Base-by-base conservation (phyloP, 2,888 invertebrate species). In the Ctenicera cuprea region DNA sequence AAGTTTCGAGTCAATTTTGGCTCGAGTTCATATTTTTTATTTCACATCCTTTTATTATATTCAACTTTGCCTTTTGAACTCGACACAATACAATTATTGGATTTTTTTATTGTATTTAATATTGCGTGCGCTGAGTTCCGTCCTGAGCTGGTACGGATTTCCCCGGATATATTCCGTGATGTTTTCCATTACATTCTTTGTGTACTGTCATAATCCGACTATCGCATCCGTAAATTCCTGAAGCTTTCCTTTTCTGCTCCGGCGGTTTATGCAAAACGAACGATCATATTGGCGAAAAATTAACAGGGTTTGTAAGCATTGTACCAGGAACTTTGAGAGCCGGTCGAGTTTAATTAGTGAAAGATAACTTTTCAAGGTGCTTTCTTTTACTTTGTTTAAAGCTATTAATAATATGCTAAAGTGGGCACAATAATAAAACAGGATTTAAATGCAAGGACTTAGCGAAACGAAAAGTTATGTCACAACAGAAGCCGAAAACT, bases 131-230 rank as follows among this genome's bases (percentile, higher is more conserved):
- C 20, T 59, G 26, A 59, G 18, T 59, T 59, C 59, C 59, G 59
- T 38, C 18, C 59, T 59, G 38, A 38, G 38, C 54, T 73, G 73
- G 73, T 73, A 73, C 73, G 73, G 57, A 54, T 41, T 54, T 64
- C 57, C 57, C 54, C 63, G 57, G 64, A 33, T 62, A 30, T 22
- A 61, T 71, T 73, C 33, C 73, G 73, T 73, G 73, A 64, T 73
- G 59, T 64, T 57, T 69, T 64, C 68, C 68, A 73, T 68, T 73
- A 69, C 57, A 50, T 63, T 54, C 62, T 38, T 69, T 65, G 48
- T 16, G 26, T 26, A 61, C 37, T 45, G 41, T 67, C 54, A 63
- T 59, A 59, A 59, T 38, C 38, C 33, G 20, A 38, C 59, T 38
- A 59, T 59, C 59, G 11, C 14, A 59, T 59, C 22, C 33, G 18